Conservation (phyloP, 1,140 invertebrate genomes). For the Drosophila nebulosa region DNA sequence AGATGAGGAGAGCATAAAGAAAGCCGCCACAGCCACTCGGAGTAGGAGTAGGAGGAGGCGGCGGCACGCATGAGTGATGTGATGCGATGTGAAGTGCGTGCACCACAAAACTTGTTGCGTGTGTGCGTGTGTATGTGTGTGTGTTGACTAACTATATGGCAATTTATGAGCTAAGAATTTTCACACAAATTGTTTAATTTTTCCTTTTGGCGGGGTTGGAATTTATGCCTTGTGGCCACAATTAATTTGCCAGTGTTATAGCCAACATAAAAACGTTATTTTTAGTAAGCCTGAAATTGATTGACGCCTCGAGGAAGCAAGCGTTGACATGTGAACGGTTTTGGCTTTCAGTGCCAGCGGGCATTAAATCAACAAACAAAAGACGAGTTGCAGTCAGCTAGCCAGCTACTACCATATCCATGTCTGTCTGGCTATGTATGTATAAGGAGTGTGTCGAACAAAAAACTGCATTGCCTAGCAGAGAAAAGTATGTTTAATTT, state of each 20-base stretch:
- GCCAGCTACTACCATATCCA: background rate
- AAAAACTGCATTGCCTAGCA: background rate
- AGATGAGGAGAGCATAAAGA: background rate
- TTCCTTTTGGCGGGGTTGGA: too few relatives aligned
- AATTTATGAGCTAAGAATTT: constrained; percentile 7
- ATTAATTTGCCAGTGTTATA: background rate
- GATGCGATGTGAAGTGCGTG: constrained; percentile 16
- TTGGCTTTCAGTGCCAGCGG: constrained; percentile 51
- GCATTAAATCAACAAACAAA: constrained; percentile 20
- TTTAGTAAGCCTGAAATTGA: constrained; percentile 46
- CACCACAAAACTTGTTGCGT: background rate
- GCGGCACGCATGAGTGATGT: background rate
- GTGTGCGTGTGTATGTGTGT: too few relatives aligned
- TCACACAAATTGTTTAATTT: background rate
- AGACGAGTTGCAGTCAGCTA: background rate
- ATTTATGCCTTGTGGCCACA: background rate
- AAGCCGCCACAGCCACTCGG: background rate
- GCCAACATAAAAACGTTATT: constrained; percentile 35
- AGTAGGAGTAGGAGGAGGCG: background rate
- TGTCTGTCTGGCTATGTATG: background rate
- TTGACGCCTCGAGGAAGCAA: constrained; percentile 49
- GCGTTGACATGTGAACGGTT: constrained; percentile 57
- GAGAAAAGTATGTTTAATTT: background rate
- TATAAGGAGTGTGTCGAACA: background rate
- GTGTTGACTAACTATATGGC: background rate